Evolutionary conservation across 2,888 invertebrate genomes (phyloP), one percentile per base, ranked within the genome.

Genomic region (Caenorhabditis panamensis): DNA sequence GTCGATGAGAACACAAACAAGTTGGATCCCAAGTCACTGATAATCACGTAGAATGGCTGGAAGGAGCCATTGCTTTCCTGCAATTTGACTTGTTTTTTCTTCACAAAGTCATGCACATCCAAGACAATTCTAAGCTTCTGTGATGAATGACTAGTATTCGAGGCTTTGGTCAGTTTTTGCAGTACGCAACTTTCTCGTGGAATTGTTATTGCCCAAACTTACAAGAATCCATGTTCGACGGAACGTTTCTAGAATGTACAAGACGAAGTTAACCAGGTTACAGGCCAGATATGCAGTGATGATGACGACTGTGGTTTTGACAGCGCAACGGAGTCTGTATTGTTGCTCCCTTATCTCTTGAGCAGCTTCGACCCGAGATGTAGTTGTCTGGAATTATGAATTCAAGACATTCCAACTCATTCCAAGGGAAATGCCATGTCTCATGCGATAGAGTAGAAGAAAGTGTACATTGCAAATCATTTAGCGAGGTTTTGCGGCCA

Each of bases 201-300:
- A n/a, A n/a, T n/a, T n/a, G n/a, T n/a, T n/a, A n/a, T n/a, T n/a
- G n/a, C n/a, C n/a, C n/a, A 13, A 22, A 64, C 67, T 69, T 58
- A 86, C 85, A 37, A 69, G 44, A 18, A 84, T 79, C 28, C 75
- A 68, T 9, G 44, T 49, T 31, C 51, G 51, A 22, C 63, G 51
- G 73, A 85, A 87, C 47, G 77, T 85, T 51, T 88, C 88, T 47
- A 85, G 53, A 18, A 64, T 66, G 75, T 85, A 87, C 9, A 86
- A 76, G 8, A 84, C 53, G 63, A 88, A 86, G 58, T 88, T 85
- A 44, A 85, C 64, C 24, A 83, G 77, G 62, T 87, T 88, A 51
- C 88, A 88, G 4, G 82, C 81, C 24, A 88, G 86, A 76, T 88
- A 88, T 1, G 85, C 84, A 0, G 83, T 72, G 26, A 88, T 83